Evolutionary conservation across 2,888 invertebrate genomes (phyloP).

Genomic region (Cryptus armator): DNA sequence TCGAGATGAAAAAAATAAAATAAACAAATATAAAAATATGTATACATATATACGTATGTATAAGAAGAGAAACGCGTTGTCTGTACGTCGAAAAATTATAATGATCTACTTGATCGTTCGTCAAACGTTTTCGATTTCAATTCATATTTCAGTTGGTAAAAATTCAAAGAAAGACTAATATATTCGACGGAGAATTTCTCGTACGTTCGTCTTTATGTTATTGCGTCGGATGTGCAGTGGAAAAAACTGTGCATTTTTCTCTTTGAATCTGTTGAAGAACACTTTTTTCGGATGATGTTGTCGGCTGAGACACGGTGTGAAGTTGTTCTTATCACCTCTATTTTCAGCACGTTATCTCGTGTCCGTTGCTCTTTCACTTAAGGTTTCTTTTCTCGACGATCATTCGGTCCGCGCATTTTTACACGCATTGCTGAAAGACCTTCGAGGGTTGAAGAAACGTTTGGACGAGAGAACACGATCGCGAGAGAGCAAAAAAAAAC

Average conservation of each 20-base stretch:
- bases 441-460: slow-evolving; percentile 13
- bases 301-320: slow-evolving; percentile 10
- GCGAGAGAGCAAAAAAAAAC: slow-evolving; percentile 7
- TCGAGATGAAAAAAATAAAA: slow-evolving; percentile 11
- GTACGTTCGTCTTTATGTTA: background rate
- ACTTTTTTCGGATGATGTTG: slow-evolving; percentile 11
- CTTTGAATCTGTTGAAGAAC: slow-evolving; percentile 4
- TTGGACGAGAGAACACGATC: slow-evolving; percentile 35
- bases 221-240: background rate
- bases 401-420: background rate
- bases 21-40: background rate
- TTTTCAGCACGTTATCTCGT: slow-evolving; percentile 5
- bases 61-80: background rate
- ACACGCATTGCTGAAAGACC: background rate
- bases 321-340: slow-evolving; percentile 35
- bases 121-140: background rate
- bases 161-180: background rate
- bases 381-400: background rate
- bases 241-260: background rate
- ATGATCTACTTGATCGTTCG: background rate
- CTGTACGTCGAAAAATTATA: background rate
- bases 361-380: slow-evolving; percentile 17
- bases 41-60: background rate
- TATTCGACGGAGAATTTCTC: background rate
- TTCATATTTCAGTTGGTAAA: background rate